These are phyloP conservation scores for Gastrophysa polygoni DNA, from an alignment of 2,888 invertebrate species.

Conservation along the genomic window DNA sequence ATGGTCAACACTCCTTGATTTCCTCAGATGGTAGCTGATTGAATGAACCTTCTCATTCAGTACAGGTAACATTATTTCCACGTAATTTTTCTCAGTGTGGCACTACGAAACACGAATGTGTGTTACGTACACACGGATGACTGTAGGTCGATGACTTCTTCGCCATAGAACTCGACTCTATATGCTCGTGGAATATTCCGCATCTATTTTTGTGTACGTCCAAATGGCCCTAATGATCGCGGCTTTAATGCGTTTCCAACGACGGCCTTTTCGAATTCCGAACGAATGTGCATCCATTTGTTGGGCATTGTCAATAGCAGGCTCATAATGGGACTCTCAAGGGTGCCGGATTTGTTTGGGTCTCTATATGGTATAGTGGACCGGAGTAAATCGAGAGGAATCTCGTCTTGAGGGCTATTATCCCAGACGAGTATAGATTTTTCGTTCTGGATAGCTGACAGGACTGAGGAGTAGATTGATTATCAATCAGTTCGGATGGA, in stretches of 20 bases:
- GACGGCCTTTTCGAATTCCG: conserved; percentile 29
- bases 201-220: conserved; percentile 31
- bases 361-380: too few relatives aligned
- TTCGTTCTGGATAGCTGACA: too few relatives aligned
- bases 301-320: neutral
- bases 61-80: too few relatives aligned
- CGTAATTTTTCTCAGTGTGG: neutral
- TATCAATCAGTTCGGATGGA: too few relatives aligned
- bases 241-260: conserved; percentile 33
- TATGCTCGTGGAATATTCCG: conserved; percentile 17
- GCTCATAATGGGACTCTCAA: neutral
- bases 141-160: neutral
- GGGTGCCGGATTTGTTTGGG: neutral
- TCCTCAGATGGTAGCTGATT: too few relatives aligned
- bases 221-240: conserved; percentile 31
- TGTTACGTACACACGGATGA: neutral
- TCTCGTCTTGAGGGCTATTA: too few relatives aligned
- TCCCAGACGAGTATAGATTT: too few relatives aligned
- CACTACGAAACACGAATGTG: neutral
- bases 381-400: too few relatives aligned
- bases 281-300: conserved; percentile 5
- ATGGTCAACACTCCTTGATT: too few relatives aligned
- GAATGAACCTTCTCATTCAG: too few relatives aligned
- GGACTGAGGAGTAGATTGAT: too few relatives aligned
- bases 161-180: neutral